Evolutionary conservation across 2,888 invertebrate species (phyloP).

Genomic region (Erynnis tages): DNA sequence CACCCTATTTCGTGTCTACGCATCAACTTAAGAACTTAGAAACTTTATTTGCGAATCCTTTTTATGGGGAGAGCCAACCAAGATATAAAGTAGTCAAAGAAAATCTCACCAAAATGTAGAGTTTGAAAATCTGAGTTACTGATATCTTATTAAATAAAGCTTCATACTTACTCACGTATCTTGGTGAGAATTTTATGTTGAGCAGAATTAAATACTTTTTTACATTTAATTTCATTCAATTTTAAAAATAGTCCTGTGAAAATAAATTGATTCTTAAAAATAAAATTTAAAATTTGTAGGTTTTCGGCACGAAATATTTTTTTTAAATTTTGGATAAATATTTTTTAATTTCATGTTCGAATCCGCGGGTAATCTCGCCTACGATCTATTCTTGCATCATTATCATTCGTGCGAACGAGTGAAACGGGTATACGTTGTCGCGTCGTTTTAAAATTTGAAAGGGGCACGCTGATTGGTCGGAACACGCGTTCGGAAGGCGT

Average conservation of each 20-base stretch:
- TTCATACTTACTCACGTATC: too few relatives aligned
- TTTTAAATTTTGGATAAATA: too few relatives aligned
- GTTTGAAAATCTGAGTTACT: neutral
- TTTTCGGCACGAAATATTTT: too few relatives aligned
- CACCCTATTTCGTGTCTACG: conserved; percentile 56
- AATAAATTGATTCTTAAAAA: too few relatives aligned
- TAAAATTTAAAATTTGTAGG: too few relatives aligned
- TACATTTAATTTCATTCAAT: too few relatives aligned
- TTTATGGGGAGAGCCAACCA: neutral
- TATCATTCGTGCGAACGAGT: conserved; percentile 46
- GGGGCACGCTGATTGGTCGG: conserved; percentile 70
- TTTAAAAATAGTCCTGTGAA: too few relatives aligned
- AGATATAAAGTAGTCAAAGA: neutral
- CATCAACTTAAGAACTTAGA: conserved; percentile 40
- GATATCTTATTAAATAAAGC: too few relatives aligned
- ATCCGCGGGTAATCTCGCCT: conserved; percentile 25
- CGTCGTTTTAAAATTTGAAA: conserved; percentile 62
- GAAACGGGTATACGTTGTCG: conserved; percentile 59
- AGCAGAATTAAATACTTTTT: too few relatives aligned
- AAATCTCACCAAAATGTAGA: neutral
- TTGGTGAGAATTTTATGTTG: too few relatives aligned
- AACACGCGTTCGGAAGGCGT: conserved; percentile 62
- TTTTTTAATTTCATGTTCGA: conserved; percentile 18
- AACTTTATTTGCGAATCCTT: conserved; percentile 13
- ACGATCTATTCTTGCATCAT: conserved; percentile 36